Base-by-base conservation (phyloP, 2,797 vertebrate species). In the Sebastes aleutianus region DNA sequence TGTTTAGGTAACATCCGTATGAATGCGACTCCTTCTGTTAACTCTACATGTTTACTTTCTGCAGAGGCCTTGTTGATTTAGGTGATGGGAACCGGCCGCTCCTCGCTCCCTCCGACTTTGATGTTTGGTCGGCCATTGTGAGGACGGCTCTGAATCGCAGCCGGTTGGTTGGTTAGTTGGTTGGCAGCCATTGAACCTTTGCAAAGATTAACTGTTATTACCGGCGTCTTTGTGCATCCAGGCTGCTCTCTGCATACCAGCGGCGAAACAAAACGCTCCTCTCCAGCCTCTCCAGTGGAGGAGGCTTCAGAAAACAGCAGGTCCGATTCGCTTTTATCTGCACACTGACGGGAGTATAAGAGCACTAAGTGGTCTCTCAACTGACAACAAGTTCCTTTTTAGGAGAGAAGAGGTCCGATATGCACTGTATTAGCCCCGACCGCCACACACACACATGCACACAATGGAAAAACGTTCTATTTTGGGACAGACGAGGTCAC, bases 191-290 rank as follows among this genome's bases (percentile, higher is more conserved):
- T 92, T 94, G 93, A 88, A 90, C 85, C 70, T 89, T 92, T 88
- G 83, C 86, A 50, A 93, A 92, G 92, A 93, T 93, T 91, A 94
- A 94, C 90, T 91, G 91, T 93, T 90, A 92, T 92, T 94, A 92
- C 90, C 88, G 36, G 20, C 57, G 62, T 90, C 88, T 88, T 88
- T 92, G 93, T 92, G 84, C 36, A 2, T 67, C 39, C 72, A 9
- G 72, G 83, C 88, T 71, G 88, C 88, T 90, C 90, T 92, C 90
- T 74, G 90, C 92, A 93, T 93, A 94, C 92, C 92, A 86, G 87
- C 75, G 5, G 57, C 8, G 66, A 76, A 90, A 94, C 91, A 94
- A 93, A 91, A 90, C 75, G 22, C 89, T 87, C 84, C 91, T 89
- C 89, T 91, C 77, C 90, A 89, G 87, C 85, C 87, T 83, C 92